Conservation (phyloP, 2,113 vertebrate genomes). For the Danio rerio region GRCz12tu NC_133179.1:32185501-32186000, state of each 20-base stretch:
- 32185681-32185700: neutral
- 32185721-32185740: neutral
- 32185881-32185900: too few relatives aligned
- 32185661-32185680: neutral
- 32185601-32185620: neutral
- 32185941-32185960: too few relatives aligned
- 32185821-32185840: neutral
- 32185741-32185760: neutral
- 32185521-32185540: too few relatives aligned
- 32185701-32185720: neutral
- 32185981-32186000: too few relatives aligned
- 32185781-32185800: neutral
- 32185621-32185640: neutral
- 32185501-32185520: too few relatives aligned
- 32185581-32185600: neutral
- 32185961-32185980: too few relatives aligned
- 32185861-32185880: neutral
- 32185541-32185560: too few relatives aligned
- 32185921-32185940: too few relatives aligned
- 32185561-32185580: neutral
- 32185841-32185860: neutral
- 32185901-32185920: too few relatives aligned
- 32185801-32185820: neutral
- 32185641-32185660: neutral
- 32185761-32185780: neutral